Base-by-base conservation (phyloP, 2,797 vertebrate species). In the Sebastes variabilis region DNA sequence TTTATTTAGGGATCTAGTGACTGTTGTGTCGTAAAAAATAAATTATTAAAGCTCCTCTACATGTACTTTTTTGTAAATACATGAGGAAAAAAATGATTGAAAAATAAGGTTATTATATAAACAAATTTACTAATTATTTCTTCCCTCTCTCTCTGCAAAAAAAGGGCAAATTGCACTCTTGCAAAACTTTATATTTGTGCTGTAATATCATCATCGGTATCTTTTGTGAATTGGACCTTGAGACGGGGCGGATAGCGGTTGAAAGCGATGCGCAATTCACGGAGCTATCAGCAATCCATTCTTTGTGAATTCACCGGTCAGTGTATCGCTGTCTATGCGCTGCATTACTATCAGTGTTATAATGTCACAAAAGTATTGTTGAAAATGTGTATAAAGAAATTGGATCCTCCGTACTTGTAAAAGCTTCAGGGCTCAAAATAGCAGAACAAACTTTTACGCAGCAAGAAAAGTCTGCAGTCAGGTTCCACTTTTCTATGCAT, bases 401-500 rank as follows among this genome's bases (percentile, higher is more conserved):
- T 18, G 18, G 24, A 46, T 72, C 12, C 10, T 66, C 22, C 18
- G 29, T 22, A 36, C 2, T 54, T 13, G 20, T 58, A 27, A 76
- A 79, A 56, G 30, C 56, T 52, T n/a, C 5, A 12, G 5, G 38
- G 38, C 62, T 42, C 55, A 80, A 81, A 81, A 80, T 8, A 60
- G 11, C 18, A 59, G 6, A 5, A 38, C 14, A 59, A 32, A 22
- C 52, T 64, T 75, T 70, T 9, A 8, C 20, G 10, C 38, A 52
- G 52, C 10, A 24, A 61, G 29, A 72, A 79, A 72, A 49, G 8
- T 67, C 30, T 71, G 66, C 79, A 72, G 75, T 80, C 72, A 74
- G 76, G 46, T 62, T 86, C 85, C 54, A 67, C 74, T 79, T 81
- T 34, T 56, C 46, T 72, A 67, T 82, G 82, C 77, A 88, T 68